phyloP scores from a whole-genome alignment of 1,140 invertebrate genomes.

The Diabrotica virgifera region DNA sequence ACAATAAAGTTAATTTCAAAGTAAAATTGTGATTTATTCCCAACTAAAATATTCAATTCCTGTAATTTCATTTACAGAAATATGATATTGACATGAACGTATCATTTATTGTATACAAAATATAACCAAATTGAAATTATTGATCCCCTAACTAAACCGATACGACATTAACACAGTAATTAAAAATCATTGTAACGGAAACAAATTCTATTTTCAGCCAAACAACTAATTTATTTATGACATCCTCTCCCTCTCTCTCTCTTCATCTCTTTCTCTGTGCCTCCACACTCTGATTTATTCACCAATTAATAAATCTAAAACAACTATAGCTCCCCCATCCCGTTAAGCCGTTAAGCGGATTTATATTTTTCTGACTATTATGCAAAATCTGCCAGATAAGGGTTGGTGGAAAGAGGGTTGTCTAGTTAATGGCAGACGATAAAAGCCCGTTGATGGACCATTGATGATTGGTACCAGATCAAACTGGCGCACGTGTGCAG shows the following conservation, averaged over 20 bases:
- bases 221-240: slow-evolving; percentile 8
- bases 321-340: slow-evolving; percentile 16
- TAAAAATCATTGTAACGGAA: not conserved
- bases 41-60: no score
- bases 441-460: not conserved
- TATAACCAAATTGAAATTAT: no score
- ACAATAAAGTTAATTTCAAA: no score
- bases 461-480: slow-evolving; percentile 2
- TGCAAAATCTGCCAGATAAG: slow-evolving; percentile 8
- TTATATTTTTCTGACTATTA: slow-evolving; percentile 16
- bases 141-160: no score
- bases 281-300: slow-evolving; percentile 10
- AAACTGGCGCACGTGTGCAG: not conserved
- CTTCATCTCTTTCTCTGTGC: not conserved
- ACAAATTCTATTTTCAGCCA: not conserved
- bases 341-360: slow-evolving; percentile 13
- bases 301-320: slow-evolving; percentile 20
- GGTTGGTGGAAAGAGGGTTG: not conserved
- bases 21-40: no score
- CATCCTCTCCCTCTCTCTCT: not conserved
- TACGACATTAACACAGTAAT: no score
- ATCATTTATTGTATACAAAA: no score
- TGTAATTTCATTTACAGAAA: no score
- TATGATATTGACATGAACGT: no score
- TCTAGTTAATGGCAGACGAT: slow-evolving; percentile 2